Evolutionary conservation across 2,797 vertebrate genomes (phyloP).

Genomic region (Enteromius radiatus): DNA sequence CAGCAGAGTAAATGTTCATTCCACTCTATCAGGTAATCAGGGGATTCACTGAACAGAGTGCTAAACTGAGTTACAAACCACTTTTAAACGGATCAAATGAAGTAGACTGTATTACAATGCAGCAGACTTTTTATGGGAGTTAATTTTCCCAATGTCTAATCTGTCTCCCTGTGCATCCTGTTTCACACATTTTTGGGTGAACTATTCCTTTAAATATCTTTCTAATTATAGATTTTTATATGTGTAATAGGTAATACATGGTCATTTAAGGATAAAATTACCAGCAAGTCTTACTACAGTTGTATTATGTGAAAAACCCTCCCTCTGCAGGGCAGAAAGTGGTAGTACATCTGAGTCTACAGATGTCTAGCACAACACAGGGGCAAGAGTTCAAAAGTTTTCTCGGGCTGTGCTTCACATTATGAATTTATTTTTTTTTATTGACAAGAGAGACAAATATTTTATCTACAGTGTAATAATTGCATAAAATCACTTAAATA

Average conservation of each 20-base stretch:
- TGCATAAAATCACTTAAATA: constrained; percentile 41
- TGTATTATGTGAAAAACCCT: background rate
- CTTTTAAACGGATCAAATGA: background rate
- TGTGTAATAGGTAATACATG: background rate
- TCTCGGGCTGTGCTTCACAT: background rate
- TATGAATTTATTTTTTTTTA: constrained; percentile 11
- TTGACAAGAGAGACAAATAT: constrained; percentile 11
- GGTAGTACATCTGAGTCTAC: background rate
- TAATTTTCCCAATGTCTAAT: background rate
- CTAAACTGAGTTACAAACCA: background rate
- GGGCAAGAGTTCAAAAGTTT: too few relatives aligned
- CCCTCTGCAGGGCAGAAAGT: constrained; percentile 7
- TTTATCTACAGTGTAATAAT: constrained; percentile 14
- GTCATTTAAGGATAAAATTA: background rate
- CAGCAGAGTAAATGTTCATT: constrained; percentile 37
- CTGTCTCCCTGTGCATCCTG: background rate
- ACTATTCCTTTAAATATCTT: background rate
- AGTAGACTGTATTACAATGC: background rate
- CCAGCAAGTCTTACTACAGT: background rate
- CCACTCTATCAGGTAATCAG: background rate
- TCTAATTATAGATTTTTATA: background rate
- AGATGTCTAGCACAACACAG: background rate
- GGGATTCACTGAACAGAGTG: background rate
- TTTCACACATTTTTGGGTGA: background rate
- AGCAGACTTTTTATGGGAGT: too few relatives aligned